Base-by-base conservation (phyloP, 2,888 invertebrate genomes). In the Platynereis dumerilii region DNA sequence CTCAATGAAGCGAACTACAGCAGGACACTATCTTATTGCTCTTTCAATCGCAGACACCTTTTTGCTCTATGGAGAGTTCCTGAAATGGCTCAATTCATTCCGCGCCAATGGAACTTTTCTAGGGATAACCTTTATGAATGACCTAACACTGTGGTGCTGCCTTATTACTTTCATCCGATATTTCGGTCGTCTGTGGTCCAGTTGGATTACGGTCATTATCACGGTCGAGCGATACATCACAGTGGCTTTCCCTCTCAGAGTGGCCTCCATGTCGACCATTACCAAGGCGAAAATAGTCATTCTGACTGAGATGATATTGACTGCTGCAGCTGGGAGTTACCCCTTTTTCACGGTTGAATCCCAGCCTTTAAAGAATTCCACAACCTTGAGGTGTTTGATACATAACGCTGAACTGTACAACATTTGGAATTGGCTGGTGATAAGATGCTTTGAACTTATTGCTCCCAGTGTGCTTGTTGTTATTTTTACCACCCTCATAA, bases 11-110 rank as follows among this genome's bases (percentile, higher is more conserved):
- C 17, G 34, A 2, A 52, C 64, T n/a, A 64, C 58, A 15, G 52
- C 64, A 1, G 64, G 64, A 24, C 64, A 64, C 39, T 64, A 64
- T 29, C 44, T 64, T 10, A 64, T 64, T 2, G 34, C 64, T 5
- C 56, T 64, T 27, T 58, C 64, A 2, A 42, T 59, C 15, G 64
- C 59, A 1, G 64, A 64, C 28, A 59, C 44, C 39, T 26, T 24
- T 12, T 48, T 64, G 3, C 59, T 64, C 22, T 20, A 58, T 5
- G 64, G 58, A 15, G 63, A 63, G 44, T 58, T 63, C 10, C 44
- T 63, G 34, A n/a, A 24, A 12, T 58, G 58, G 57, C 26, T 63
- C 2, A 63, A 63, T 55, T 57, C 29, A 17, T n/a, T 22, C 34
- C 20, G 57, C n/a, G 44, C 27, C 20, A 17, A 42, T n/a, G 58